Percentiles rank a stretch among this genome's conserved stretches.
These are phyloP conservation scores for Diadema setosum DNA, from an alignment of 35 echinoderm and acorn worm species.

Conservation along the genomic window DNA sequence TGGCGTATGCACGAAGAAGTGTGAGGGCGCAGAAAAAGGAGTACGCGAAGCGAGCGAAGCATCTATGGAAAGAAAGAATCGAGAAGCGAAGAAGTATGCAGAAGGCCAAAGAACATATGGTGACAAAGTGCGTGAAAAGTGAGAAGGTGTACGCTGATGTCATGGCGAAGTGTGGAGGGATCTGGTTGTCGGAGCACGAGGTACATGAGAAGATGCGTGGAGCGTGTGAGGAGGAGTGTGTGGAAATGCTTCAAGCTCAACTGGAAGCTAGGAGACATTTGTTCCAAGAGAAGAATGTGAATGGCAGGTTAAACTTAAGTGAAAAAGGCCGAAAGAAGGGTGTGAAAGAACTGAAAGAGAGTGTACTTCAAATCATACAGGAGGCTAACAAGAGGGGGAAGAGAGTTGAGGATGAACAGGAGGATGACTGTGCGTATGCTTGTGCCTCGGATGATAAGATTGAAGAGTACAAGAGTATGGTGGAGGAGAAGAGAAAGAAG, in stretches of 20 bases:
- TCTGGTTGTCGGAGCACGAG: neutral
- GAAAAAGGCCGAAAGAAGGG: neutral
- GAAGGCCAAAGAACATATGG: too few relatives aligned
- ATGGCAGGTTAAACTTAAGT: neutral
- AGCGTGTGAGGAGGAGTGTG: neutral
- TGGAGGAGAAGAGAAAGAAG: neutral
- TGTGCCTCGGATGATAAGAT: neutral
- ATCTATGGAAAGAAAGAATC: neutral
- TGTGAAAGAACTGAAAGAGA: neutral
- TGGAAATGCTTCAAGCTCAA: neutral
- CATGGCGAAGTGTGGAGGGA: neutral
- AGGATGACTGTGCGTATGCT: neutral
- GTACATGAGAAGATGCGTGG: neutral
- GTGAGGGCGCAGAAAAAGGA: neutral
- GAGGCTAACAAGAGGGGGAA: neutral
- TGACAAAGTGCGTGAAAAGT: neutral
- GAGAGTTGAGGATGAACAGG: neutral
- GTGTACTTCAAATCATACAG: neutral
- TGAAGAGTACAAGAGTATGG: neutral
- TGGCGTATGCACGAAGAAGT: neutral
- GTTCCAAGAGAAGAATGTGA: neutral
- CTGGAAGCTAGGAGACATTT: neutral
- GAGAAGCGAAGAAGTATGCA: neutral
- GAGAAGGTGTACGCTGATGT: neutral
- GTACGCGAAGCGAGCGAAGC: neutral